Evolutionary conservation across 2,888 invertebrate species (phyloP), one percentile per base, ranked within the genome.

Genomic region (Drosophila leonis): DNA sequence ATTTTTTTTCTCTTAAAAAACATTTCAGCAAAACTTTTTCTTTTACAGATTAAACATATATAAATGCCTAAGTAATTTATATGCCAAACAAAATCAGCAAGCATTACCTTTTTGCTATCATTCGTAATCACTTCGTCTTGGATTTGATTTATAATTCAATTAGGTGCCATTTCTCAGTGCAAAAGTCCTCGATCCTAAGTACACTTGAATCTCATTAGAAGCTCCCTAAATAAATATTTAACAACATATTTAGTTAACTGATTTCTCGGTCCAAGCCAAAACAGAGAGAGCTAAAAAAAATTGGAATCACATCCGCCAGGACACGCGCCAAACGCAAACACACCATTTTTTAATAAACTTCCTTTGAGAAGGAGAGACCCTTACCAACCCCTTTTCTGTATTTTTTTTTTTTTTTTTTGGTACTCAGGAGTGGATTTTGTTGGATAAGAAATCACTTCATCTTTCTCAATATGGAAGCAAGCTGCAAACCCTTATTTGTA

Each of bases 391-490:
- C 83, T 80, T 84, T 42, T 20, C 9, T n/a, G n/a, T n/a, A n/a
- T n/a, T n/a, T n/a, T n/a, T n/a, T n/a, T n/a, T n/a, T 12, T 20
- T 13, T 42, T 48, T 72, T 44, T 42, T 46, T 20, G 55, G 44
- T 48, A 64, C 81, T 75, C 60, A 60, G 60, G 44, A 78, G 75
- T 89, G 89, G 85, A 86, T 86, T 49, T 86, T 87, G 82, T 46
- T 77, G 90, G 89, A 89, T 89, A 86, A 89, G 83, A 80, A 87
- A 89, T 89, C 86, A 89, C 86, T 87, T 87, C 90, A 87, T 89
- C 90, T 89, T 78, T 76, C 68, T 82, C 75, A 69, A 83, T 75
- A 81, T 75, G 82, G 37, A 48, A 54, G 64, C 56, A n/a, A 49
- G 39, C 54, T 48, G 64, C 56, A 29, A 79, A 80, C 89, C 88